Evolutionary conservation across 2,113 vertebrate species (phyloP).

Genomic region (Nycticebus coucang): DNA sequence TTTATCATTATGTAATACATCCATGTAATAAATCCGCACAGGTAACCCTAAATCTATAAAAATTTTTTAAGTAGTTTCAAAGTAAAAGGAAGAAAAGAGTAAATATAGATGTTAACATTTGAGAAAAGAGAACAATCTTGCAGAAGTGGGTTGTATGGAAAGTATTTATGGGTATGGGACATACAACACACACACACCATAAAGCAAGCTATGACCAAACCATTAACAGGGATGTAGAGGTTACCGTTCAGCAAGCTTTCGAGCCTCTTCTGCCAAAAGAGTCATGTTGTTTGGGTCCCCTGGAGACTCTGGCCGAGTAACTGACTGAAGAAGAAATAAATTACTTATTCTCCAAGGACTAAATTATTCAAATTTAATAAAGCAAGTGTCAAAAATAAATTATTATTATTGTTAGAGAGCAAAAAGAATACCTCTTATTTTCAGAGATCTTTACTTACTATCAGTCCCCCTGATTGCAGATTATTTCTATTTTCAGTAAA

Average conservation of each 20-base stretch:
- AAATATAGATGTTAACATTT: not conserved
- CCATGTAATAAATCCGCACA: too few species aligned
- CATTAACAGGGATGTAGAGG: not conserved
- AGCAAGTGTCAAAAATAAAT: not conserved
- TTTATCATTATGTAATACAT: too few species aligned
- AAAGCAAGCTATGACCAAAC: too few species aligned
- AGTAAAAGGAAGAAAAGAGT: not conserved
- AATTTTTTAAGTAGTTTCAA: not conserved
- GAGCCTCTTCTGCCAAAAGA: slow-evolving; percentile 95
- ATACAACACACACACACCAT: rapidly evolving
- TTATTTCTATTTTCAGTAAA: not conserved
- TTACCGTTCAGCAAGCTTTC: slow-evolving; percentile 94
- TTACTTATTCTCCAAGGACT: slow-evolving; percentile 14
- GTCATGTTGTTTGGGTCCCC: slow-evolving; percentile 98
- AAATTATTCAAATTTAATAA: not conserved
- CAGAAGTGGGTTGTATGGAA: not conserved
- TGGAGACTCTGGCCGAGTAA: slow-evolving; percentile 88
- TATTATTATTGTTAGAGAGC: not conserved
- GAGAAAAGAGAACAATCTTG: not conserved
- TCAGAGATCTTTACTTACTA: slow-evolving; percentile 21
- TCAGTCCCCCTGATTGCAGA: not conserved
- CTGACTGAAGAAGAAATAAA: slow-evolving; percentile 86
- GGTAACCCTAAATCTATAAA: too few species aligned
- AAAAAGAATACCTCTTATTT: slow-evolving; percentile 11
- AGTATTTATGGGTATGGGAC: not conserved